Conservation (phyloP, 2,113 vertebrate genomes). For the Vanacampus margaritifer region DNA sequence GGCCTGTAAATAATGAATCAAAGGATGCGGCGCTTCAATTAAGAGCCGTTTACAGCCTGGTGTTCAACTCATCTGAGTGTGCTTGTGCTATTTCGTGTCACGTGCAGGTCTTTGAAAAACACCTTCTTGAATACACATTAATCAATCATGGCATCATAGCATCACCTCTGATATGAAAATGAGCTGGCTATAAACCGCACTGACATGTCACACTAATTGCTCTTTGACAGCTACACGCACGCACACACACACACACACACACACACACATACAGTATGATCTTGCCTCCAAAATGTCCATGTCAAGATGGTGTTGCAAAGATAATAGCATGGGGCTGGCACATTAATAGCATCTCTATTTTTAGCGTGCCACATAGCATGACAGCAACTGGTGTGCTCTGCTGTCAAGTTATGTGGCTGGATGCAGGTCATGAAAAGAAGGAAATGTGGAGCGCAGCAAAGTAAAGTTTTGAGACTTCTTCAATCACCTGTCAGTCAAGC, state of each 20-base stretch:
- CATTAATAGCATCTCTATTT: conserved; percentile 54
- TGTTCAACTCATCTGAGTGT: conserved; percentile 35
- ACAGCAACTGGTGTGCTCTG: conserved; percentile 42
- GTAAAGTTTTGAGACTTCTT: conserved; percentile 42
- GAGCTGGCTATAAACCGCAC: conserved; percentile 32
- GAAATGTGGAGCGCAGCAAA: conserved; percentile 37
- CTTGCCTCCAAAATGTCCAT: conserved; percentile 61
- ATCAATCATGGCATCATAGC: conserved; percentile 45
- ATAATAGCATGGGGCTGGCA: conserved; percentile 43
- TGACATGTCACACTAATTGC: conserved; percentile 59
- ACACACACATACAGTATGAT: background rate
- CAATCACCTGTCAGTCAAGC: background rate
- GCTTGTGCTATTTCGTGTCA: background rate
- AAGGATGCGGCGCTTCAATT: conserved; percentile 63
- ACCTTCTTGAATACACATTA: conserved; percentile 44
- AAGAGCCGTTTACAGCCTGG: conserved; percentile 58
- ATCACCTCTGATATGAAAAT: conserved; percentile 54
- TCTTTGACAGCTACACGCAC: conserved; percentile 43
- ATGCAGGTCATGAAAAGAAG: conserved; percentile 51
- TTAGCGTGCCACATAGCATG: conserved; percentile 42
- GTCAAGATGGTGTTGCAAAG: conserved; percentile 48
- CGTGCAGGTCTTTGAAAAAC: too few species aligned
- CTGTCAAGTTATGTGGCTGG: conserved; percentile 38
- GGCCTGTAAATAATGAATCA: conserved; percentile 68
- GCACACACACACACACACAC: background rate